A percentile compares a stretch with the other conserved stretches of the same genome.
Evolutionary conservation across 1,140 invertebrate genomes (phyloP).

Genomic region (Ceratosolen solmsi): DNA sequence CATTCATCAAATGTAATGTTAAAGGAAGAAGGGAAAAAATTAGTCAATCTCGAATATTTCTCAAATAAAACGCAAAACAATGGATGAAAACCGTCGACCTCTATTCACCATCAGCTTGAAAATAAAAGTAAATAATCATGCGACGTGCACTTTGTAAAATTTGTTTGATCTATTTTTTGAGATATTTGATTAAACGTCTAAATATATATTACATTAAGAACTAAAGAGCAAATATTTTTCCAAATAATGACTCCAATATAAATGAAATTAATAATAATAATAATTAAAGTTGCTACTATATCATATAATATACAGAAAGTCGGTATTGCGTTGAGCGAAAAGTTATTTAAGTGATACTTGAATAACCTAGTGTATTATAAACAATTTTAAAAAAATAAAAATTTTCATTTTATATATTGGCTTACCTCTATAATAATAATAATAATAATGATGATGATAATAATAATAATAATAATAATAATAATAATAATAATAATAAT

Average conservation of each 20-base stretch:
- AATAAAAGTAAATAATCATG: neutral
- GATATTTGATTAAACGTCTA: neutral
- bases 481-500: too few relatives aligned
- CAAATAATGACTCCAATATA: too few relatives aligned
- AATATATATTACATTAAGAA: too few relatives aligned
- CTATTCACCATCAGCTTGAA: neutral
- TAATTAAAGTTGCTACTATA: too few relatives aligned
- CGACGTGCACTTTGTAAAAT: neutral
- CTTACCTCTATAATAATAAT: neutral
- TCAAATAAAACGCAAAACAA: conserved; percentile 1
- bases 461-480: too few relatives aligned
- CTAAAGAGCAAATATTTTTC: too few relatives aligned
- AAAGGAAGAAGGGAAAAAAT: neutral
- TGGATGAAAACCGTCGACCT: neutral
- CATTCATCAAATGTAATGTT: neutral
- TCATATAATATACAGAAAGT: too few relatives aligned
- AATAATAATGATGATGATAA: too few relatives aligned
- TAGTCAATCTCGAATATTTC: neutral
- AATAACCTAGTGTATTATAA: neutral
- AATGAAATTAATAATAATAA: too few relatives aligned
- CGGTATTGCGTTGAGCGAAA: too few relatives aligned
- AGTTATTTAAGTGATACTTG: too few relatives aligned
- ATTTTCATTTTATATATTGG: neutral
- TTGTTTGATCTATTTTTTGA: neutral
- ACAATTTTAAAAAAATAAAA: neutral